Base-by-base conservation (phyloP, 2,888 invertebrate species). In the Melanchra persicariae region DNA sequence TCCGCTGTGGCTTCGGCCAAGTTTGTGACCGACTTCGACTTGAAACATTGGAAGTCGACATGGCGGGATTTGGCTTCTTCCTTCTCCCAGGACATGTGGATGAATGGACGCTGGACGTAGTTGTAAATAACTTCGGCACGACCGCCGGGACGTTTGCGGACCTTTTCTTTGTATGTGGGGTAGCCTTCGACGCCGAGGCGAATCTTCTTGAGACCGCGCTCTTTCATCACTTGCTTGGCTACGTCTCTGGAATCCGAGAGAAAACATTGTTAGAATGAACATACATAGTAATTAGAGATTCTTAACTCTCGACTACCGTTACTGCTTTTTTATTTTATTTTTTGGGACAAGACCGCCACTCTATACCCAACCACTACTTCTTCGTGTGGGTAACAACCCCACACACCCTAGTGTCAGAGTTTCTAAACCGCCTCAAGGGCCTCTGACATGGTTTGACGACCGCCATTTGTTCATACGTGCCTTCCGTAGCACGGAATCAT, bases 61-160 rank as follows among this genome's bases (percentile, higher is more conserved):
- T 99, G 99, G 1, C 99, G 97, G 89, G 99, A 99, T 91, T 99
- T 99, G 0, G 99, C 99, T 89, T 99, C 99, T 90, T 99, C 99
- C 89, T 99, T 99, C 92, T 99, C 99, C 99, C 99, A 99, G 0
- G 99, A 99, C 98, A 99, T 99, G 90, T 99, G 99, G 66, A 99
- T 98, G 93, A 99, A 99, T 0, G 99, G 99, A 1, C 99, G 96
- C 91, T 99, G 99, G 0, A 99, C 99, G 93, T 99, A 99, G 95
- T 99, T 99, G 96, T 99, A 99, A 82, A 99, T 99, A 5, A 99
- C 95, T 95, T 99, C 99, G 0, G 99, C 98, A 6, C 99, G 96
- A 0, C 99, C 99, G 1, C 99, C 99, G 0, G 99, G 98, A 26
- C 99, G 96, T 89, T 98, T 98, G 93, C 99, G 99, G 1, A 99